Conservation (phyloP, 64 coral and sea anemone species). For the Dendrophyllia cribrosa region DNA sequence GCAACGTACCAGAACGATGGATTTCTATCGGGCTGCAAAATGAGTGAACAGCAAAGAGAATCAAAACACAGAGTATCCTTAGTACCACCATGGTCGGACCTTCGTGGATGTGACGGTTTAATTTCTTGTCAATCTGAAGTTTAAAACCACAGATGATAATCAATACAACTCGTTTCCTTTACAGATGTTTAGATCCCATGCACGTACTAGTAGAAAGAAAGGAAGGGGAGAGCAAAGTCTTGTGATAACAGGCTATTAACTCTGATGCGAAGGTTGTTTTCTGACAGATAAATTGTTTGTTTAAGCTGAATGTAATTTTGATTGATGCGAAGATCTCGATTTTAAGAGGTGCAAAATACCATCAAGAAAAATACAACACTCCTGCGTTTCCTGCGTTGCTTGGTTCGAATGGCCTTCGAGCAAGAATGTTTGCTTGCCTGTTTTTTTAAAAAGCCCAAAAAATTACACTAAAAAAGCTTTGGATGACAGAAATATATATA, state of each 20-base stretch:
- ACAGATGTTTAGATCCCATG: conserved; percentile 13
- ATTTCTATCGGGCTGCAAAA: neutral
- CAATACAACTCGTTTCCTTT: neutral
- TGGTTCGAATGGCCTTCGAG: neutral
- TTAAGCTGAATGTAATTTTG: conserved; percentile 14
- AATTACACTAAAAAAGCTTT: neutral
- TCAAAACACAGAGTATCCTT: neutral
- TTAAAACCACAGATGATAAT: neutral
- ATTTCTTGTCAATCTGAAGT: neutral
- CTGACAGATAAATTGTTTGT: conserved; percentile 37
- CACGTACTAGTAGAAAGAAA: neutral
- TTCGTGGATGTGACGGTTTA: neutral
- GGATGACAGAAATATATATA: neutral
- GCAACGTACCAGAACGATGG: neutral
- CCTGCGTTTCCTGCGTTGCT: neutral
- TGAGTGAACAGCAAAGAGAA: neutral
- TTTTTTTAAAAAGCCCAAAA: neutral
- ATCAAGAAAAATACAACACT: neutral
- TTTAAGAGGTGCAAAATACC: conserved; percentile 21
- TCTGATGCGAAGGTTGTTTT: conserved; percentile 13
- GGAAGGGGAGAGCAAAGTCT: neutral
- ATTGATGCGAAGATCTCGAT: neutral
- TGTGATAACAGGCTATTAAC: conserved; percentile 5
- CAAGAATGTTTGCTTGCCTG: conserved; percentile 18
- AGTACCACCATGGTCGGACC: neutral